Conservation (phyloP, 2,113 vertebrate genomes). For the Spea multiplicata region DNA sequence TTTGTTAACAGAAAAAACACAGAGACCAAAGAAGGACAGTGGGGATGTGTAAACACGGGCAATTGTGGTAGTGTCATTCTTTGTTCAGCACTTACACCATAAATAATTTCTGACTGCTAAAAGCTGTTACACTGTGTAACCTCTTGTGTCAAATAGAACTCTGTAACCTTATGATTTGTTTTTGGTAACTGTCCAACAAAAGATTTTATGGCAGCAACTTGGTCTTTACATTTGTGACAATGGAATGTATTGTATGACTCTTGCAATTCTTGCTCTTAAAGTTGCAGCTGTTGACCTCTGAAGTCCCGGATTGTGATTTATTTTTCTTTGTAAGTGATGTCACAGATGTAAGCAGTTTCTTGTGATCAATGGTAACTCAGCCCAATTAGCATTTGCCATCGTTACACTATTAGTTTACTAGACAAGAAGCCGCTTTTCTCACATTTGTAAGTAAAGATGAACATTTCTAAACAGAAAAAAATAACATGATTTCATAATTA, state of each 20-base stretch:
- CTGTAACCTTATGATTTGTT: slow-evolving; percentile 18
- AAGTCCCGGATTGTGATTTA: slow-evolving; percentile 4
- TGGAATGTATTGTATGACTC: slow-evolving; percentile 14
- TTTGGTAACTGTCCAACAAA: slow-evolving; percentile 9
- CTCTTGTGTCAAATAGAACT: slow-evolving; percentile 7
- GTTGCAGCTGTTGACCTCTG: slow-evolving; percentile 39
- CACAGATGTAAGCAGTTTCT: slow-evolving; percentile 9
- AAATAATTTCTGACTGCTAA: slow-evolving; percentile 30
- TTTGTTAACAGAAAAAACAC: no score
- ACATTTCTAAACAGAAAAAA: no score
- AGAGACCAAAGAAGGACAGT: no score
- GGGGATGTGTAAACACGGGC: no score
- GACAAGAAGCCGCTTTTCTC: no score
- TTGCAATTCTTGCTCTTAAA: not conserved
- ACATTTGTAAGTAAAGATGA: no score
- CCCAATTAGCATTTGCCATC: slow-evolving; percentile 12
- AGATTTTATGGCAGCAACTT: slow-evolving; percentile 9
- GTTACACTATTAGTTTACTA: not conserved
- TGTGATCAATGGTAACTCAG: not conserved
- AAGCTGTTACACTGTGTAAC: not conserved
- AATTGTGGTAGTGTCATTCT: no score
- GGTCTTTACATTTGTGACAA: slow-evolving; percentile 36
- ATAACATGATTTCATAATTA: no score
- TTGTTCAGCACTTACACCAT: not conserved
- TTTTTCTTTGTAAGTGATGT: slow-evolving; percentile 25